Evolutionary conservation across 2,113 vertebrate species (phyloP).

Genomic region (Otocyon megalotis): DNA sequence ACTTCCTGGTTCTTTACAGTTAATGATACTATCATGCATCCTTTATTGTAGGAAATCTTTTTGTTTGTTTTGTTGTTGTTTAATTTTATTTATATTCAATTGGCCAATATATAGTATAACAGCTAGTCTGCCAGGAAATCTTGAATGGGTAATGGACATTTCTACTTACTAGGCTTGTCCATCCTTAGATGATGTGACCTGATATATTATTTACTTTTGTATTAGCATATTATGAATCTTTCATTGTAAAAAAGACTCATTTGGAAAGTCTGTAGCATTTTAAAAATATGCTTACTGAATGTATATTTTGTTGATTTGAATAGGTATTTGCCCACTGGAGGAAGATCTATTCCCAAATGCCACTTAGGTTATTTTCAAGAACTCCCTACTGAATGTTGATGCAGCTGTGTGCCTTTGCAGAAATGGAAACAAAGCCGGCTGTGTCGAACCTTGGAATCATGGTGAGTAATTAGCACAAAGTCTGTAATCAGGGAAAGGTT

Average conservation of each 20-base stretch:
- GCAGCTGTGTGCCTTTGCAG: slow-evolving; percentile 36
- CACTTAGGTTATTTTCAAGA: slow-evolving; percentile 69
- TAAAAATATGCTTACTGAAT: slow-evolving; percentile 56
- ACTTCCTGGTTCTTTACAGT: not conserved
- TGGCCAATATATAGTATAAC: no score
- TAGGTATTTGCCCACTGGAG: slow-evolving; percentile 58
- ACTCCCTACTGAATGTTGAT: slow-evolving; percentile 60
- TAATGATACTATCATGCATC: not conserved
- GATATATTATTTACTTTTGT: slow-evolving; percentile 48
- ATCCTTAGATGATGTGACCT: slow-evolving; percentile 16
- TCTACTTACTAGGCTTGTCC: slow-evolving; percentile 39
- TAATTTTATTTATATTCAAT: no score
- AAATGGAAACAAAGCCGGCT: slow-evolving; percentile 66
- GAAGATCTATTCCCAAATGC: slow-evolving; percentile 68
- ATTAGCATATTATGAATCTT: slow-evolving; percentile 68
- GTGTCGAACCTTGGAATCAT: slow-evolving; percentile 49
- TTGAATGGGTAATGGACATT: not conserved
- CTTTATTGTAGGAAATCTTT: not conserved
- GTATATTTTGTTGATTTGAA: slow-evolving; percentile 65
- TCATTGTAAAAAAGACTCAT: slow-evolving; percentile 56
- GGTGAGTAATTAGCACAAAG: slow-evolving; percentile 46
- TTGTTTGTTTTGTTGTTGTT: no score
- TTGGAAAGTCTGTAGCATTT: slow-evolving; percentile 55
- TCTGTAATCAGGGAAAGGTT: slow-evolving; percentile 70
- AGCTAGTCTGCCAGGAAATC: not conserved